Percentiles rank a stretch among this genome's conserved stretches.
Conservation (phyloP, 2,888 invertebrate species). For the Teleogryllus oceanicus region DNA sequence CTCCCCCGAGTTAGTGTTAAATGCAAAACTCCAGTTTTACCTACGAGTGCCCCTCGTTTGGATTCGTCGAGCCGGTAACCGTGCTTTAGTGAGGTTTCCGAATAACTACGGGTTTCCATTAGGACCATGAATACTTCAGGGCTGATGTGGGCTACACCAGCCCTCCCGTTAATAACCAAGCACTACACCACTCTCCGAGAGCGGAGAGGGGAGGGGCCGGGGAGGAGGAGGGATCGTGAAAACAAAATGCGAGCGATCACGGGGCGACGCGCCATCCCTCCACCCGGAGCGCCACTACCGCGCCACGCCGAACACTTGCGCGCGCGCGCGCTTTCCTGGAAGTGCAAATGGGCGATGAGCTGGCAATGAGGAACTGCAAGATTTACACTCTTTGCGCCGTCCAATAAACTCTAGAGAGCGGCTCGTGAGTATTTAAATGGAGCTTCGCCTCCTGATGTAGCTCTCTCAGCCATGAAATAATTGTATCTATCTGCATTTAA, state of each 20-base stretch:
- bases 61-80: not conserved
- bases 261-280: not conserved
- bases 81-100: not conserved
- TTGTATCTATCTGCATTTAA: no score
- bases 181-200: not conserved
- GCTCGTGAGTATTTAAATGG: no score
- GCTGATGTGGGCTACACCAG: not conserved
- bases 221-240: not conserved
- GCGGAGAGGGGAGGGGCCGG: not conserved
- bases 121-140: slow-evolving; percentile 6
- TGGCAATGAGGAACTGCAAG: no score
- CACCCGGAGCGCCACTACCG: not conserved
- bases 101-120: slow-evolving; percentile 2
- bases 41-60: not conserved
- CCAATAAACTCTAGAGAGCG: no score
- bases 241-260: not conserved
- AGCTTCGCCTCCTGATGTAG: no score
- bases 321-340: no score
- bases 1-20: not conserved
- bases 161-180: not conserved
- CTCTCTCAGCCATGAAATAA: no score
- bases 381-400: no score
- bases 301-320: not conserved
- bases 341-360: no score
- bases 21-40: not conserved